Conservation (phyloP, 23 tunicate species). For the Halocynthia roretzi region DNA sequence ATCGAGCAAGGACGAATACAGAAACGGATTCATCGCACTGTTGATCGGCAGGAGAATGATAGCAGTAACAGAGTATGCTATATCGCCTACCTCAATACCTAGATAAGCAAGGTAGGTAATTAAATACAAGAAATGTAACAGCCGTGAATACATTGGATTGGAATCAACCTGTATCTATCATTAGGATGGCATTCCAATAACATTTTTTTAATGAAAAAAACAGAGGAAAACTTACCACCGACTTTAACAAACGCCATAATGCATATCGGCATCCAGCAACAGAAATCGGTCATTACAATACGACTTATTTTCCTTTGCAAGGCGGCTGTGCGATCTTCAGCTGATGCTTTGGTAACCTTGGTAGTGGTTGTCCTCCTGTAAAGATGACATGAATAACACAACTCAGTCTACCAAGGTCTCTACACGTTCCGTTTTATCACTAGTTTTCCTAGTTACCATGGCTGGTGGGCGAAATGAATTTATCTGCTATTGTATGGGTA, state of each 20-base stretch:
- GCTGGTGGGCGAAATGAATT: too few relatives aligned
- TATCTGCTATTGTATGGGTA: too few relatives aligned
- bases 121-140: too few relatives aligned
- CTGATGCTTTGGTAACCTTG: background rate
- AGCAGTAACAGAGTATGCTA: constrained; percentile 22
- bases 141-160: too few relatives aligned
- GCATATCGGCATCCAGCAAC: constrained; percentile 82
- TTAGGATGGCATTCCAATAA: too few relatives aligned
- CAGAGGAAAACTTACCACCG: constrained; percentile 26
- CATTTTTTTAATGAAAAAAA: too few relatives aligned
- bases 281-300: constrained; percentile 51
- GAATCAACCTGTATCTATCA: too few relatives aligned
- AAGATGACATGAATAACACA: too few relatives aligned
- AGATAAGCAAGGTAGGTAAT: too few relatives aligned
- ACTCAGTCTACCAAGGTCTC: too few relatives aligned
- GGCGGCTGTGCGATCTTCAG: background rate
- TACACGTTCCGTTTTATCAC: too few relatives aligned
- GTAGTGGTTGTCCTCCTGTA: constrained; percentile 10
- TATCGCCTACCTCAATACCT: constrained; percentile 16
- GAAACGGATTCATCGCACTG: constrained; percentile 27
- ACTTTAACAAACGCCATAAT: constrained; percentile 68
- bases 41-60: constrained; percentile 25
- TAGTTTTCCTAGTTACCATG: too few relatives aligned
- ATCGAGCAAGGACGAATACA: constrained; percentile 19
- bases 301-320: constrained; percentile 54